Base-by-base conservation (phyloP, 2,888 invertebrate species). In the Pammene fasciana region DNA sequence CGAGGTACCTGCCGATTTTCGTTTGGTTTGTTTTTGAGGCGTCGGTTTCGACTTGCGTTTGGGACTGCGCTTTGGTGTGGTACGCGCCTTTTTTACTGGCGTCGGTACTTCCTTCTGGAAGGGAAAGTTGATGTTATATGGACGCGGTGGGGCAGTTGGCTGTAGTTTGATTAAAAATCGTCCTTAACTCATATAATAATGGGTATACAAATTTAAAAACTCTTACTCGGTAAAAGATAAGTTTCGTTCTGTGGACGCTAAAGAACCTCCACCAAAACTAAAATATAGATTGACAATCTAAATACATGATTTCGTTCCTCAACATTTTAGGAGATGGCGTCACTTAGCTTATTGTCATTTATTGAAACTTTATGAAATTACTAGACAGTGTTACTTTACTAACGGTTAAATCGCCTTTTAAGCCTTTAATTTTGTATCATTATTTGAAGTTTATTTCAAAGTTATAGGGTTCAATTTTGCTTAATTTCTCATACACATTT, bases 1-100 rank as follows among this genome's bases (percentile, higher is more conserved):
- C 90, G 86, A 83, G 85, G 87, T 90, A 90, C 90, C 89, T 90
- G 89, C 71, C 77, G 90, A 77, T 83, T 86, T 86, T 82, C 85
- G 79, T 75, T 83, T 86, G 75, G 80, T 83, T 79, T 78, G 80
- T 72, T 82, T 81, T 76, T 78, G 78, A 70, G 83, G 80, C 50
- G 80, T 73, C 38, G 79, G 65, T 78, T 82, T 86, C 48, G 85
- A 72, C 81, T 87, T 81, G 79, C 82, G 83, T 82, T 86, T 85
- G 75, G 89, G 86, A 81, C 86, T 89, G 81, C 89, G 89, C 75
- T 90, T 89, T 72, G 90, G 88, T 72, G 86, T 81, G 66, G 85
- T 78, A 71, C 89, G 87, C 72, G 86, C 77, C 74, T 85, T 87
- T 85, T 91, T 90, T 76, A 79, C 81, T 67, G 90, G 88, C 74